These are phyloP conservation scores for Pararge aegeria DNA, from an alignment of 1,140 invertebrate genomes.

Conservation along the genomic window DNA sequence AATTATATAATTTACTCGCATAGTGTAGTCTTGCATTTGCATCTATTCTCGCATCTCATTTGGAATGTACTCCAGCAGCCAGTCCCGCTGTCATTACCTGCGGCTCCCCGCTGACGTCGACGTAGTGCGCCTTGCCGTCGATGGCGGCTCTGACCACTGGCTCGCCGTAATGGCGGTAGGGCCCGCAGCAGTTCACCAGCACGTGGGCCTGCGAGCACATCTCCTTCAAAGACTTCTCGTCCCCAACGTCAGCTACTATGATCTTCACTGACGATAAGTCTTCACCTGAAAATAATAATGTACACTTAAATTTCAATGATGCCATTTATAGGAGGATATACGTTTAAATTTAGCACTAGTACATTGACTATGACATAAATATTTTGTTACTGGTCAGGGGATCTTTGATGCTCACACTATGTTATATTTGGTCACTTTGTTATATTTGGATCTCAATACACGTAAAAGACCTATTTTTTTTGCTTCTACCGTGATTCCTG, in stretches of 20 bases:
- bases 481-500: too few relatives aligned
- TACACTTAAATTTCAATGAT: too few relatives aligned
- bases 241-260: conserved; percentile 89
- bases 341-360: too few relatives aligned
- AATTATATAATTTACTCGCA: too few relatives aligned
- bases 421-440: too few relatives aligned
- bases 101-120: conserved; percentile 97
- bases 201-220: conserved; percentile 89
- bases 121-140: conserved; percentile 88
- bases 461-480: too few relatives aligned
- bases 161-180: conserved; percentile 94
- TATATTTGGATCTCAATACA: too few relatives aligned
- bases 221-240: conserved; percentile 85
- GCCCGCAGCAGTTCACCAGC: conserved; percentile 93
- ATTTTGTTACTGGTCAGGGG: too few relatives aligned
- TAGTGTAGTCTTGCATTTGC: conserved; percentile 87
- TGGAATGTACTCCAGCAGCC: conserved; percentile 81
- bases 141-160: conserved; percentile 95
- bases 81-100: conserved; percentile 70
- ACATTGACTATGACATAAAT: too few relatives aligned
- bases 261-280: conserved; percentile 83
- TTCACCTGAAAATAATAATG: conserved; percentile 65
- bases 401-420: too few relatives aligned
- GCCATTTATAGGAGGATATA: too few relatives aligned
- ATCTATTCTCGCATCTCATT: conserved; percentile 87